Evolutionary conservation across 1,140 invertebrate species (phyloP).

Genomic region (Hetaerina americana): DNA sequence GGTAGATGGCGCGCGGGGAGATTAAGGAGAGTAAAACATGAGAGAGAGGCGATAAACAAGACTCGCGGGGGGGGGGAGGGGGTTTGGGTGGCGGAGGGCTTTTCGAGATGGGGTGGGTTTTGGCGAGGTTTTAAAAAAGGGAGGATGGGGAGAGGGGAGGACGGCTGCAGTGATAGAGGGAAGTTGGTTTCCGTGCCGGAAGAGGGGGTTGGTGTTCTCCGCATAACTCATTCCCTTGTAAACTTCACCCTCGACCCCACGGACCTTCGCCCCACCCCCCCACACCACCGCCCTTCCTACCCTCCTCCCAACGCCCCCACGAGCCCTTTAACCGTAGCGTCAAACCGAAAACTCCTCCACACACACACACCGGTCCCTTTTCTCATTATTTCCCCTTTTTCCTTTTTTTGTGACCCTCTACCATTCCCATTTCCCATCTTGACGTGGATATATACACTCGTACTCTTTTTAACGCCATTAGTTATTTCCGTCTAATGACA

Average conservation of each 20-base stretch:
- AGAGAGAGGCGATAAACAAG: neutral
- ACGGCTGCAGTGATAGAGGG: neutral
- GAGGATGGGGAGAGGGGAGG: neutral
- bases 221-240: neutral
- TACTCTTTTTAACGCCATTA: too few species aligned
- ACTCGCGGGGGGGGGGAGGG: neutral
- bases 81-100: neutral
- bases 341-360: too few species aligned
- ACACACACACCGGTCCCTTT: too few species aligned
- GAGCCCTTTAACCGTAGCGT: too few species aligned
- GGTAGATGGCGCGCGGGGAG: neutral
- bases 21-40: neutral
- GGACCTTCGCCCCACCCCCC: neutral
- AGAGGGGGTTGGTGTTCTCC: neutral
- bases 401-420: too few species aligned
- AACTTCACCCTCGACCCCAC: neutral
- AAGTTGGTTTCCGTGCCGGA: neutral
- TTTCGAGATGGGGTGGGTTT: too few species aligned
- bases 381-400: too few species aligned
- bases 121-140: too few species aligned
- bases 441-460: too few species aligned
- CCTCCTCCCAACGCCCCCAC: too few species aligned
- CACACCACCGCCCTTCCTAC: neutral
- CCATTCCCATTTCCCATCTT: too few species aligned
- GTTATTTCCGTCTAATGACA: too few species aligned